Percentiles rank a stretch among this genome's conserved stretches.
Conservation (phyloP, 1,140 invertebrate genomes). For the Eupeodes corollae region DNA sequence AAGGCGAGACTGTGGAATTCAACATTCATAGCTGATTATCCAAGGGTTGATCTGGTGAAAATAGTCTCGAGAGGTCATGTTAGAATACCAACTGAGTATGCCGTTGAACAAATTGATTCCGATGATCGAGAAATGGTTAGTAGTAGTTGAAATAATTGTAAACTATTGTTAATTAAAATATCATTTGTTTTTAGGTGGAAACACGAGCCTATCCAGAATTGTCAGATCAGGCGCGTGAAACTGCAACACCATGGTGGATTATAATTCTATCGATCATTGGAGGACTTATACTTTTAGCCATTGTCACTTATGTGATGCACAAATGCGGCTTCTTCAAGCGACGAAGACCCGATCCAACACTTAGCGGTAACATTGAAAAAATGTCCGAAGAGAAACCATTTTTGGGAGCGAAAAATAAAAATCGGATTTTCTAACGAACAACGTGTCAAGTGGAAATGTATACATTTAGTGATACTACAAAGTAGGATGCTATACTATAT, state of each 20-base stretch:
- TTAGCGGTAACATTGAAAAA: conserved; percentile 72
- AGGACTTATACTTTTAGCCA: conserved; percentile 64
- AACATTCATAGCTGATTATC: conserved; percentile 78
- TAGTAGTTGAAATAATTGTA: not conserved
- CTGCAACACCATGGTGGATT: conserved; percentile 66
- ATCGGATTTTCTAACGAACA: conserved; percentile 28
- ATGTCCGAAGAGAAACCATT: conserved; percentile 52
- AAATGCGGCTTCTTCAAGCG: conserved; percentile 84
- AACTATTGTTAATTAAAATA: not conserved
- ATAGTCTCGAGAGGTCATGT: conserved; percentile 69
- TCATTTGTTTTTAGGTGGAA: conserved; percentile 50
- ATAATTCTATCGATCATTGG: conserved; percentile 68
- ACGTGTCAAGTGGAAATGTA: too few species aligned
- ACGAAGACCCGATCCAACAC: conserved; percentile 64
- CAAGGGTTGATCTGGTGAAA: conserved; percentile 67
- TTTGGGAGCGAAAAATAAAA: conserved; percentile 20
- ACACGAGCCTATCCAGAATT: conserved; percentile 71
- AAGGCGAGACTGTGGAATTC: conserved; percentile 81
- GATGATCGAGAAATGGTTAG: conserved; percentile 49
- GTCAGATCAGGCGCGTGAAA: conserved; percentile 53
- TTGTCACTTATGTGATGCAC: conserved; percentile 67
- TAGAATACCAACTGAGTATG: conserved; percentile 52
- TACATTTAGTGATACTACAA: too few species aligned
- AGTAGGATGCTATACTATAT: too few species aligned
- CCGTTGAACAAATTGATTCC: conserved; percentile 58